Evolutionary conservation across 2,113 vertebrate species (phyloP), one percentile per base, ranked within the genome.

Genomic region (Mobula hypostoma): DNA sequence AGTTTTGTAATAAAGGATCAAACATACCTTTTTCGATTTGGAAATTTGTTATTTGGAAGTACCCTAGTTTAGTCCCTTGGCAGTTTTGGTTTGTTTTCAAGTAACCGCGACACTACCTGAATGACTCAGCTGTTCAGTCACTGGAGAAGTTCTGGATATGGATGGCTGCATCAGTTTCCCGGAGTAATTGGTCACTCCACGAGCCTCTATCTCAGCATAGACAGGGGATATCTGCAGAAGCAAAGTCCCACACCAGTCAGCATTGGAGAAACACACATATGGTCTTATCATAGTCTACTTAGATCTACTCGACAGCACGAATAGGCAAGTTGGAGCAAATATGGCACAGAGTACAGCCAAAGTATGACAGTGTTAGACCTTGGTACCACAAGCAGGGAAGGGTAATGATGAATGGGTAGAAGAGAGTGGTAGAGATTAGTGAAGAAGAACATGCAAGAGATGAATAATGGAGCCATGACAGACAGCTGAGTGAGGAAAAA

Each of bases 191-290:
- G 97, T 97, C 7, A 95, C 96, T 93, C 90, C 68, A 17, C 97
- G 96, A n/a, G 97, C 97, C 95, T 99, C 99, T 85, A 99, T 95
- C 95, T 99, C 98, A 0, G 98, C 98, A 0, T 99, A 99, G 94
- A 99, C 98, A 0, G 98, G 98, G 0, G 98, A 98, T 98, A 99
- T 99, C 99, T 99, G 95, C 19, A 74, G 11, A 40, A 94, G 36
- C 58, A 82, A 78, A 79, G 77, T 90, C 61, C 85, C 82, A 85
- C 82, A 11, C 1, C 85, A 66, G 85, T 90, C 61, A 90, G 83
- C 27, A 61, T 63, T 12, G 61, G 12, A 63, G 27, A 88, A 56
- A 87, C 27, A 27, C 82, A 58, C 56, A 11, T 56, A 56, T 27
- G 82, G 56, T 48, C 6, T 27, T 29, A 85, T 4, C 19, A 11